A percentile compares a stretch with the other conserved stretches of the same genome.
These are phyloP conservation scores for Montipora cactus DNA, from an alignment of 64 coral and sea anemone species.

Conservation along the genomic window DNA sequence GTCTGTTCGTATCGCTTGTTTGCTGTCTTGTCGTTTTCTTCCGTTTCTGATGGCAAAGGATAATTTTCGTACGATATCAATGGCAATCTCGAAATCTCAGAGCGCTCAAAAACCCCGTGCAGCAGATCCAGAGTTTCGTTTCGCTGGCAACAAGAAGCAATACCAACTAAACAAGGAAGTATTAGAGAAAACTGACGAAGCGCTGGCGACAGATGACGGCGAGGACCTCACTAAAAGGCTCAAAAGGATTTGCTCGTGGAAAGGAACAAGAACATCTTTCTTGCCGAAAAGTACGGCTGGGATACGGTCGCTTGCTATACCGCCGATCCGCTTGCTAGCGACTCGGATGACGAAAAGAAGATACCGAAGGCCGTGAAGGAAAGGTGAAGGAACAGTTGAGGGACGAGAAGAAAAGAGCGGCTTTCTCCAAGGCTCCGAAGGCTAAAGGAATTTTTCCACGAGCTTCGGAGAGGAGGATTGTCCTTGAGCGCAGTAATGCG, in stretches of 20 bases:
- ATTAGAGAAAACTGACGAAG: neutral
- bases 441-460: no score
- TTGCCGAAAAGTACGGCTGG: no score
- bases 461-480: neutral
- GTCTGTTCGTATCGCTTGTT: no score
- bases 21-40: neutral
- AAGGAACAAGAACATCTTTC: neutral
- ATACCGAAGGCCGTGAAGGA: no score
- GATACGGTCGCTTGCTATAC: no score
- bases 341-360: no score
- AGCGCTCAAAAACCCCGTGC: neutral
- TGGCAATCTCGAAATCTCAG: neutral
- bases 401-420: no score
- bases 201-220: neutral
- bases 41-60: conserved; percentile 8
- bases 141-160: neutral
- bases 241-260: neutral
- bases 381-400: no score
- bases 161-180: neutral
- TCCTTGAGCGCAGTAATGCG: no score
- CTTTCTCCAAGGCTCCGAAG: no score
- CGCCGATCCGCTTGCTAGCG: no score
- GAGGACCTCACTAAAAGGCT: neutral
- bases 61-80: neutral
- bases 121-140: neutral